Evolutionary conservation across 2,888 invertebrate genomes (phyloP), one percentile per base, ranked within the genome.

Genomic region (Nebria brevicollis): DNA sequence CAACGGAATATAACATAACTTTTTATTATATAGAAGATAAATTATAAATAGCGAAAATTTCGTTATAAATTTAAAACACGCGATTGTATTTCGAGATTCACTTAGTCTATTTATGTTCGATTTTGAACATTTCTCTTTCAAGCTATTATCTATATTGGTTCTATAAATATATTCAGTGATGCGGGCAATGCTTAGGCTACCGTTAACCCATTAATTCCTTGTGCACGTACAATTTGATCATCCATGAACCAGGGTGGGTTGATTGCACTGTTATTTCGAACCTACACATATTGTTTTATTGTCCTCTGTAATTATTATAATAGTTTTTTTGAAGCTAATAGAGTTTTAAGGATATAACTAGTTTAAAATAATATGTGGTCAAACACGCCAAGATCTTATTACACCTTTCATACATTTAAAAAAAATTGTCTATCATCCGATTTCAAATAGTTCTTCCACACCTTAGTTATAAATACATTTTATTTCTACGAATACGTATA

Each of bases 181-280:
- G 54, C 54, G 54, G 54, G 54, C 54, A 11, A 54, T 54, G 54
- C 54, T 54, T 54, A 54, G 54, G 54, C 54, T 11, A 70, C 70
- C 73, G 73, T 73, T 73, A 73, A 41, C 34, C 41, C 73, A 73
- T 73, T 73, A 34, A 41, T 34, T 42, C 42, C 15, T 73, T 41
- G 73, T 34, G 73, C 73, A 73, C 43, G 41, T 73, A 73, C 15
- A 34, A 26, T 73, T 34, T 73, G 26, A 41, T 73, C 73, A 73
- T 41, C 20, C 20, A 13, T 26, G 68, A 54, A 25, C 68, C n/a
- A 15, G 73, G 73, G 73, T 70, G 70, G 70, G 70, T 34, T 26
- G 70, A 26, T 25, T 25, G n/a, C 73, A 73, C 73, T 41, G 73
- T 73, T 73, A 73, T 73, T 73, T 73, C 41, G 42, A 73, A 41